Percentiles rank a stretch among this genome's conserved stretches.
phyloP scores from a whole-genome alignment of 2,797 vertebrate species.

The Novumbra hubbsi region DNA sequence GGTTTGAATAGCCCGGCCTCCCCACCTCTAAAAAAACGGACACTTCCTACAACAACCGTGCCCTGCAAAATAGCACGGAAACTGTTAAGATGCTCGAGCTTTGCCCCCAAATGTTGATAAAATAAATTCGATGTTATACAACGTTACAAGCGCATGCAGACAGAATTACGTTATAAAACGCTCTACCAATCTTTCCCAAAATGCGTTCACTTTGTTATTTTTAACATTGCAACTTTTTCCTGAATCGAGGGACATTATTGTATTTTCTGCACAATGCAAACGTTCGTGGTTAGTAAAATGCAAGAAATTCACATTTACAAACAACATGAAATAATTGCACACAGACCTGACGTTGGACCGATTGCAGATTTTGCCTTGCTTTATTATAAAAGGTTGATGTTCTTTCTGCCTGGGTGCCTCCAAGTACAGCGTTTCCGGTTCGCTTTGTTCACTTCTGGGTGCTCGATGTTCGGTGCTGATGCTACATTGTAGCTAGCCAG shows the following conservation, averaged over 20 bases:
- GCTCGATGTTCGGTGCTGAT: conserved; percentile 40
- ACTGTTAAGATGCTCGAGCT: conserved; percentile 49
- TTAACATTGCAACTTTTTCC: conserved; percentile 75
- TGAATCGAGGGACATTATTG: conserved; percentile 62
- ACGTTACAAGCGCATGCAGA: conserved; percentile 19
- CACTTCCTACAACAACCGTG: conserved; percentile 88
- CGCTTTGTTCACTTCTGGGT: conserved; percentile 94
- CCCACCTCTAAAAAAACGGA: conserved; percentile 73
- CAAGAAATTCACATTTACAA: conserved; percentile 27
- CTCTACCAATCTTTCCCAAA: conserved; percentile 50
- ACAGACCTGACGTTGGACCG: conserved; percentile 71
- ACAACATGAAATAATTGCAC: conserved; percentile 49
- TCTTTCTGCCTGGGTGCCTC: conserved; percentile 74
- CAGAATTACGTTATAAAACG: conserved; percentile 20
- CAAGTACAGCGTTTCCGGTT: conserved; percentile 87
- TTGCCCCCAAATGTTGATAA: conserved; percentile 23
- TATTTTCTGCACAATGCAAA: conserved; percentile 52
- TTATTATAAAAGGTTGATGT: conserved; percentile 77
- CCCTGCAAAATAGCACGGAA: conserved; percentile 66
- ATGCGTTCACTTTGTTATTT: conserved; percentile 55
- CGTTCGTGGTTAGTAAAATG: conserved; percentile 5
- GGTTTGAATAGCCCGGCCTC: conserved; percentile 92
- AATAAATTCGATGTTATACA: conserved; percentile 27
- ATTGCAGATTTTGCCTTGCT: conserved; percentile 71
- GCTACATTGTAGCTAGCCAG: background rate